phyloP scores from a whole-genome alignment of 2,888 invertebrate genomes.

The Ochropleura leucogaster region DNA sequence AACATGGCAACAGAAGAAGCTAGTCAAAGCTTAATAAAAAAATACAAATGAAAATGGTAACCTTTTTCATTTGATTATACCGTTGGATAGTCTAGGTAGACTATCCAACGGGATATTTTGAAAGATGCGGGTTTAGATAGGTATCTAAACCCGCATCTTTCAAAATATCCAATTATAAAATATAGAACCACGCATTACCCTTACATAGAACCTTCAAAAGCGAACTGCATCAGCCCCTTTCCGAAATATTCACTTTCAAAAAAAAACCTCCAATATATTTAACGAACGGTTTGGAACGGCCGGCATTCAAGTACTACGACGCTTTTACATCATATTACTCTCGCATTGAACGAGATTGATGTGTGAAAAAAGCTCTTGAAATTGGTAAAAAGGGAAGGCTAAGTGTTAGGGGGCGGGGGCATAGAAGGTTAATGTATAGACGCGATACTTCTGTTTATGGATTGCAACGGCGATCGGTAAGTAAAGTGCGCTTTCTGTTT shows the following conservation, averaged over 20 bases:
- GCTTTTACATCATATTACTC: constrained; percentile 85
- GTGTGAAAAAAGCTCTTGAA: constrained; percentile 88
- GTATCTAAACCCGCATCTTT: neutral
- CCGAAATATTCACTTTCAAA: constrained; percentile 52
- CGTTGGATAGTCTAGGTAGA: no score
- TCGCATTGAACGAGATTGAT: constrained; percentile 87
- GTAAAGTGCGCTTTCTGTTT: no score
- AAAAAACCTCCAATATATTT: constrained; percentile 66
- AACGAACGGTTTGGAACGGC: constrained; percentile 70
- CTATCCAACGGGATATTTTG: no score
- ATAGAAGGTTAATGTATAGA: constrained; percentile 25
- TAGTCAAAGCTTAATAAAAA: no score
- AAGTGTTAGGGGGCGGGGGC: constrained; percentile 84
- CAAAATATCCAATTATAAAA: constrained; percentile 32
- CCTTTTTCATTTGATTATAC: no score
- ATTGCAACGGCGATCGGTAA: neutral
- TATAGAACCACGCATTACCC: constrained; percentile 15
- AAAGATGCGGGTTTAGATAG: no score
- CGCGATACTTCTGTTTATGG: neutral
- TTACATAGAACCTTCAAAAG: constrained; percentile 36
- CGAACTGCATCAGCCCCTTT: constrained; percentile 42
- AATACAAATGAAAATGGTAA: no score
- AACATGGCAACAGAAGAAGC: no score
- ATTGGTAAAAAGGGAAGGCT: constrained; percentile 90
- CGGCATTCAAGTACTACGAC: constrained; percentile 74